Base-by-base conservation (phyloP, 2,113 vertebrate genomes). In the Barnardius zonarius region DNA sequence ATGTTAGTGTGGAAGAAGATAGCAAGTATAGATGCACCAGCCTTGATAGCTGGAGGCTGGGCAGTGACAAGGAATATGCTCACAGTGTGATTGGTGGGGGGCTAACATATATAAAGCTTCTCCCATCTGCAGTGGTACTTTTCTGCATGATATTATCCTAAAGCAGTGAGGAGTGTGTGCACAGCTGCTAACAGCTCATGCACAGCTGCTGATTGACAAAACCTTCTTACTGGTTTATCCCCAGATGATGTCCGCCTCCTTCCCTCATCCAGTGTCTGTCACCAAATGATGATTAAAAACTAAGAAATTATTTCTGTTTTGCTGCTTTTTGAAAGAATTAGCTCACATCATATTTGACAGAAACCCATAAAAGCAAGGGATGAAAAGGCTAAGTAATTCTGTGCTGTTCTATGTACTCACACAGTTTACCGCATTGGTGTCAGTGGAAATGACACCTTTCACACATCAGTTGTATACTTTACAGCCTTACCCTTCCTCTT, bases 121-220 rank as follows among this genome's bases (percentile, higher is more conserved):
- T 30, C 35, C 79, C 61, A 74, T 83, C 90, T 96, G 92, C 59
- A 95, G 55, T 28, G 55, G 68, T 88, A 77, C 39, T 94, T 90
- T 83, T 64, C 82, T 63, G n/a, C 88, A 18, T 59, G 39, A 70
- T 90, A 91, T 81, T 94, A 64, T 94, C 46, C 72, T 77, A 24
- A 80, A 90, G 63, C 39, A 61, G 46, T 83, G 39, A 92, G 70
- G 85, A 83, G 68, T 86, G 70, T 89, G 67, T 86, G 51, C 92
- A 86, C 93, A 94, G 92, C 91, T 96, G 95, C 94, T 92, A 81
- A 44, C 85, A 72, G 83, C 73, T 96, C 64, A 82, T 75, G 62
- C 69, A 86, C 86, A 96, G 94, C 96, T 96, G 92, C 92, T 93
- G 76, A 55, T 14, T 93, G 55, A 95, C 82, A 96, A 96, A 95